Evolutionary conservation across 92 coral and sea anemone species (phyloP).

Genomic region (Pocillopora grandis): DNA sequence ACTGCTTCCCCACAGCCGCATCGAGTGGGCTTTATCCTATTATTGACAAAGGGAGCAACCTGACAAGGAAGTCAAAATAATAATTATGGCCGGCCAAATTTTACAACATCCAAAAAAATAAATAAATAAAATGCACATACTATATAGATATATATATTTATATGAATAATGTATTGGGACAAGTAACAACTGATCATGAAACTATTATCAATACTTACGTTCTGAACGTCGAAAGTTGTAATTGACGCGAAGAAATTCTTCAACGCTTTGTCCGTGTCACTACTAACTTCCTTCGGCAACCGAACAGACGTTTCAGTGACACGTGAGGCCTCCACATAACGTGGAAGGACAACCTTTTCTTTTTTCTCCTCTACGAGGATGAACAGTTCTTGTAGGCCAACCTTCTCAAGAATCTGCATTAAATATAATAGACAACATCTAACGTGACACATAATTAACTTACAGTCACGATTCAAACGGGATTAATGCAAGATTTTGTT

Average conservation of each 20-base stretch:
- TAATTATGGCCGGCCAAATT: not conserved
- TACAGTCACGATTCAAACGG: no score
- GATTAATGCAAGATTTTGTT: no score
- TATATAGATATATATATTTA: not conserved
- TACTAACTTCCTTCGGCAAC: not conserved
- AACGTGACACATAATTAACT: not conserved
- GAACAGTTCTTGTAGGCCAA: conserved; percentile 28
- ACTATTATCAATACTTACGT: not conserved
- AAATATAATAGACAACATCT: conserved; percentile 12
- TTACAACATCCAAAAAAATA: no score
- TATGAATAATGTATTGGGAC: not conserved
- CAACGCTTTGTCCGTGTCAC: conserved; percentile 15
- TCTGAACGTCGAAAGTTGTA: not conserved
- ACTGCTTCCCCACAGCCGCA: conserved; percentile 32
- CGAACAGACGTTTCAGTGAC: not conserved
- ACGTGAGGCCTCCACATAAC: conserved; percentile 4
- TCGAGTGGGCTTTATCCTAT: conserved; percentile 19
- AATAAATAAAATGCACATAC: not conserved
- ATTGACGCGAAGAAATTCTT: conserved; percentile 14
- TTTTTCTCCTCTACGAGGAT: conserved; percentile 9
- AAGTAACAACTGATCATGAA: not conserved
- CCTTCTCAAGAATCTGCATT: conserved; percentile 41
- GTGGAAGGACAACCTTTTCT: conserved; percentile 35
- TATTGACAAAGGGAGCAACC: conserved; percentile 31
- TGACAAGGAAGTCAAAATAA: not conserved